phyloP scores from a whole-genome alignment of 2,888 invertebrate genomes.

The Diplolepis rosae region DNA sequence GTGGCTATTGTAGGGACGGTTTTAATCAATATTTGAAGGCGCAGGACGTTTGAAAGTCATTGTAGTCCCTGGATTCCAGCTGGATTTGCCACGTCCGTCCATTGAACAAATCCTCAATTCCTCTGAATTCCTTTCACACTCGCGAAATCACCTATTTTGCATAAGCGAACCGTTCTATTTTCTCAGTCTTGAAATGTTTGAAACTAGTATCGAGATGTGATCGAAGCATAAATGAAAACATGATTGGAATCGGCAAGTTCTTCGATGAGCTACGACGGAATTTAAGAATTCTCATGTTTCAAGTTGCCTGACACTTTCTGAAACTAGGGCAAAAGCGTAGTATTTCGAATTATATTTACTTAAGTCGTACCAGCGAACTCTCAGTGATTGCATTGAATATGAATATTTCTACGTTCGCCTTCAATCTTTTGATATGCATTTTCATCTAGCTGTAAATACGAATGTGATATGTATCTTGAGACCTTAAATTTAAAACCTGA shows the following conservation, averaged over 20 bases:
- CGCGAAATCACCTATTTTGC: background rate
- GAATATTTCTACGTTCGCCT: background rate
- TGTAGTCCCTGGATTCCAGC: background rate
- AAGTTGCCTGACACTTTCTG: slow-evolving; percentile 22
- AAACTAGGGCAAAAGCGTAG: slow-evolving; percentile 18
- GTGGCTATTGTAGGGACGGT: background rate
- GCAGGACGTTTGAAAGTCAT: slow-evolving; percentile 1
- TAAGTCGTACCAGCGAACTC: background rate
- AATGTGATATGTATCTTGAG: background rate
- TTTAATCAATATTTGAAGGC: slow-evolving; percentile 25
- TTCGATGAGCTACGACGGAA: background rate
- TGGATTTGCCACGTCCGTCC: slow-evolving; percentile 3
- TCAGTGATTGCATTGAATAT: background rate
- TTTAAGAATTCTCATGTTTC: slow-evolving; percentile 19
- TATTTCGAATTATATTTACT: slow-evolving; percentile 20
- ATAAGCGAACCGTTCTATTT: background rate
- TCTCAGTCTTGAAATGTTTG: background rate
- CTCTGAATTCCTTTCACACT: background rate
- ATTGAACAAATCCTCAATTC: background rate
- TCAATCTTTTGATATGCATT: background rate
- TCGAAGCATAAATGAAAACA: slow-evolving; percentile 5
- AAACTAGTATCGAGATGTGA: slow-evolving; percentile 5
- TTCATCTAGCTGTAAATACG: background rate
- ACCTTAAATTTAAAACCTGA: too few species aligned
- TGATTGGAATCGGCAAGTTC: background rate